Evolutionary conservation across 2,888 invertebrate genomes (phyloP).

Genomic region (Camponotus fellah): DNA sequence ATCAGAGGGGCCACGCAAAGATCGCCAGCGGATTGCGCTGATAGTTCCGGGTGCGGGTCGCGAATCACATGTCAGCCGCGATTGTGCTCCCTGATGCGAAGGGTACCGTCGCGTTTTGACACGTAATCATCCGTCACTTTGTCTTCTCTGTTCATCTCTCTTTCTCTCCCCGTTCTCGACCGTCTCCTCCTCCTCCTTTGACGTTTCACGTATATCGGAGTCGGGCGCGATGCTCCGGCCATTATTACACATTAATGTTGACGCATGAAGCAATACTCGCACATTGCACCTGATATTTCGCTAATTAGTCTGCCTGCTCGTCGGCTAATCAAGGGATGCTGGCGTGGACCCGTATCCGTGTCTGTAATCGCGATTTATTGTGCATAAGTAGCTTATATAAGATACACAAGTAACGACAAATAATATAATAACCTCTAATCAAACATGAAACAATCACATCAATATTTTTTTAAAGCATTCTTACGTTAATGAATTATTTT

Average conservation of each 20-base stretch:
- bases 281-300: slow-evolving; percentile 61
- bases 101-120: slow-evolving; percentile 49
- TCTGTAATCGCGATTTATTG: slow-evolving; percentile 45
- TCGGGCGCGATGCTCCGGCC: slow-evolving; percentile 33
- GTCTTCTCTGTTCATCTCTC: slow-evolving; percentile 21
- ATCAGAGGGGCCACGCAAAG: slow-evolving; percentile 32
- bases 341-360: slow-evolving; percentile 38
- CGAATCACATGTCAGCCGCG: slow-evolving; percentile 42
- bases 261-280: slow-evolving; percentile 50
- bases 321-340: slow-evolving; percentile 57
- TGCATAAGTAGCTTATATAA: slow-evolving; percentile 15
- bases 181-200: not conserved
- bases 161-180: not conserved
- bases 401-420: slow-evolving; percentile 34
- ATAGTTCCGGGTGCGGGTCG: slow-evolving; percentile 31
- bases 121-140: slow-evolving; percentile 54
- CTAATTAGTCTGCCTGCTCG: slow-evolving; percentile 60
- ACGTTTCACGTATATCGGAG: slow-evolving; percentile 19
- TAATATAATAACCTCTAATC: slow-evolving; percentile 16
- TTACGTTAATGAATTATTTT: slow-evolving; percentile 25
- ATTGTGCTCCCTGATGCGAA: slow-evolving; percentile 24
- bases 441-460: not conserved
- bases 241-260: slow-evolving; percentile 64
- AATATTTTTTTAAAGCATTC: not conserved
- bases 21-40: slow-evolving; percentile 19